Conservation (phyloP, 2,113 vertebrate genomes). For the Hepsetus odoe region DNA sequence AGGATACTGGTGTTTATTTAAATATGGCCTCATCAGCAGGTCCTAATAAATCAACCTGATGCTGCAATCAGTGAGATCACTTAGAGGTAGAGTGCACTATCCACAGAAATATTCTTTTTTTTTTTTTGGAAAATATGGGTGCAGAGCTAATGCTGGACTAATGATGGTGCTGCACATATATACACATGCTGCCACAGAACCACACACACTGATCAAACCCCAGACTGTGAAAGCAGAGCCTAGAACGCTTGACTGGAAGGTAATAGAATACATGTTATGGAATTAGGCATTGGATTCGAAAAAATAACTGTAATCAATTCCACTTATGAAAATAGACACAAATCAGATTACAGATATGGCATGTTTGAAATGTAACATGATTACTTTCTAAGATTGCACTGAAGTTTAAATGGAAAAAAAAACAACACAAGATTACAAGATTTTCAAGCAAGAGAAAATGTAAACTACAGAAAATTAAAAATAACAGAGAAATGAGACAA, state of each 20-base stretch:
- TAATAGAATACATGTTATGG: background rate
- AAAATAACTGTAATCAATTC: background rate
- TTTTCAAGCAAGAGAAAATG: slow-evolving; percentile 6
- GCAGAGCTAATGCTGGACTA: slow-evolving; percentile 5
- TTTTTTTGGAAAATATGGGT: background rate
- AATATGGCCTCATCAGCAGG: slow-evolving; percentile 48
- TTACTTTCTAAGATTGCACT: slow-evolving; percentile 26
- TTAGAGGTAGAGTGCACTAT: slow-evolving; percentile 25
- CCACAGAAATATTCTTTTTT: slow-evolving; percentile 25
- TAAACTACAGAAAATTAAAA: slow-evolving; percentile 15
- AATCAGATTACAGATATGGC: slow-evolving; percentile 26
- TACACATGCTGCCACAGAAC: background rate
- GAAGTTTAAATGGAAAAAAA: background rate
- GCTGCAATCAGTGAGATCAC: slow-evolving; percentile 60
- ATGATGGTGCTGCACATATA: background rate
- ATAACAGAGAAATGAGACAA: slow-evolving; percentile 12
- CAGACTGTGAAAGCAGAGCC: slow-evolving; percentile 20
- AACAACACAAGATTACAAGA: background rate
- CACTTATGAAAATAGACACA: slow-evolving; percentile 23
- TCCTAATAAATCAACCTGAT: slow-evolving; percentile 63
- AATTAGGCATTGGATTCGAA: background rate
- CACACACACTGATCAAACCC: slow-evolving; percentile 43
- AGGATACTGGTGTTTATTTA: slow-evolving; percentile 59
- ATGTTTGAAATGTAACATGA: slow-evolving; percentile 24
- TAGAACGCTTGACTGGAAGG: background rate